Evolutionary conservation across 2,888 invertebrate species (phyloP).

Genomic region (Leptogaster cylindrica): DNA sequence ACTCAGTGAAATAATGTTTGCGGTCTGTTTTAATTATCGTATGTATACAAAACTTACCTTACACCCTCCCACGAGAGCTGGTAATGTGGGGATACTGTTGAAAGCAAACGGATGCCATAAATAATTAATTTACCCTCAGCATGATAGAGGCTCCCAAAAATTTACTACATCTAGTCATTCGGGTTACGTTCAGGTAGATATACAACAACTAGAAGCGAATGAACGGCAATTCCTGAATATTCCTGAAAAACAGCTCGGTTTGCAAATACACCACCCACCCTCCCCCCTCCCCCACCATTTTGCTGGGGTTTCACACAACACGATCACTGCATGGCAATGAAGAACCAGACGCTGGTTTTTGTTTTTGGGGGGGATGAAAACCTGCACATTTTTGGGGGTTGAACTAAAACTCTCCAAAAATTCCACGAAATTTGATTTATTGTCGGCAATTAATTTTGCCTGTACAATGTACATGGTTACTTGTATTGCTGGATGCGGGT

Average conservation of each 20-base stretch:
- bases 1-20: conserved; percentile 25
- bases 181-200: conserved; percentile 17
- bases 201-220: not conserved
- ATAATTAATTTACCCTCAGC: conserved; percentile 10
- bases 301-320: not conserved
- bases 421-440: conserved; percentile 39
- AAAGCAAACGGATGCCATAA: conserved; percentile 25
- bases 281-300: not conserved
- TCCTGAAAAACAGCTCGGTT: not conserved
- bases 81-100: not conserved
- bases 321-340: not conserved
- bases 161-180: conserved; percentile 18
- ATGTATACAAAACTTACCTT: conserved; percentile 7
- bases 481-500: not conserved
- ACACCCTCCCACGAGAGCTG: not conserved
- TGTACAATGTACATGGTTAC: not conserved
- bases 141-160: conserved; percentile 12
- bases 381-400: conserved; percentile 9
- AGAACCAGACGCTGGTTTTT: not conserved
- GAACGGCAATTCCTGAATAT: not conserved
- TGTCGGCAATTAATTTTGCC: conserved; percentile 30
- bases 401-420: conserved; percentile 32
- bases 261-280: not conserved
- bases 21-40: conserved; percentile 31
- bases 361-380: conserved; percentile 3